Base-by-base conservation (phyloP, 2,113 vertebrate species). In the Lophotis ruficrista region DNA sequence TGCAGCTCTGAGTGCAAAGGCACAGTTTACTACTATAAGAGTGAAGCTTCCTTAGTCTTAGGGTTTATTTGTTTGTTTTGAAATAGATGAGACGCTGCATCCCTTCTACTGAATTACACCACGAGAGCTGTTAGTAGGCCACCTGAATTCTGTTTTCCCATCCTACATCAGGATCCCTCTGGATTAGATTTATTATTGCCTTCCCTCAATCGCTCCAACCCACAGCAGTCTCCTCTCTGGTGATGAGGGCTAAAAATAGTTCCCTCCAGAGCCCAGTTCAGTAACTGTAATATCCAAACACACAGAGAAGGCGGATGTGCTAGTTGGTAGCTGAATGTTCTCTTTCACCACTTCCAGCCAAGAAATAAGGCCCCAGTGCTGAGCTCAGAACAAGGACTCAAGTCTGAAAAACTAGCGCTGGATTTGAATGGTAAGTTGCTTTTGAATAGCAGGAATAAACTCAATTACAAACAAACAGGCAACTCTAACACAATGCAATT, bases 1-100 rank as follows among this genome's bases (percentile, higher is more conserved):
- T 30, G 57, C 48, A 87, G 50, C 62, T 91, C 69, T 66, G 75
- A 95, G 50, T 54, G 21, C 25, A 94, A 87, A 94, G 47, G 48
- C 48, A 78, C 18, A 47, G 41, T 89, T 89, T 82, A 62, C 50
- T 81, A 47, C n/a, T 41, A 6, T 22, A 66, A 62, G n/a, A 82
- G 45, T 38, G 28, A 91, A 96, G 66, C 31, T 51, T 79, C 47
- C 53, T 62, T 43, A 69, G 53, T 50, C 31, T 37, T 89, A 65
- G 21, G 18, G n/a, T 62, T 91, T 83, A 38, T 88, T 86, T 96
- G 70, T 93, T 94, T 96, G 62, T 81, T 88, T 95, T 91, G 65
- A 87, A 94, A 89, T 53, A 89, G 45, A 91, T 91, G 50, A 89
- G 41, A 72, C 0, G 2, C 21, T 73, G 38, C n/a, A 73, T 57